Evolutionary conservation across 2,113 vertebrate species (phyloP).

Genomic region (Dinomys branickii): DNA sequence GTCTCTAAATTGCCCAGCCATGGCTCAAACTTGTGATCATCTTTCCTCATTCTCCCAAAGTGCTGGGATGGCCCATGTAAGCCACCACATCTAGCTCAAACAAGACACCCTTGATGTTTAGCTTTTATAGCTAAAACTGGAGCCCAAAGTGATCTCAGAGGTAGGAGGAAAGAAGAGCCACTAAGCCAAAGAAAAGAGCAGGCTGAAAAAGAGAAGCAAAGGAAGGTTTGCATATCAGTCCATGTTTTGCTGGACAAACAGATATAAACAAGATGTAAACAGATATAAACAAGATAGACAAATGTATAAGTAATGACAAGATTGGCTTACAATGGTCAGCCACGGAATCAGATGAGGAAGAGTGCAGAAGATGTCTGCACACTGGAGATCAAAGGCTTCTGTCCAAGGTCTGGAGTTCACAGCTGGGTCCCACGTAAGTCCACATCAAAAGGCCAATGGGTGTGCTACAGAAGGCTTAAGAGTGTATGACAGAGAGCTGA

Average conservation of each 20-base stretch:
- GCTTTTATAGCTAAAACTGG: not conserved
- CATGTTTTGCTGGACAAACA: not conserved
- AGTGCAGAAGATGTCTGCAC: not conserved
- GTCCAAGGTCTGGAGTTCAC: not conserved
- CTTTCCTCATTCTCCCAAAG: not conserved
- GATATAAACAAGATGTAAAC: not conserved
- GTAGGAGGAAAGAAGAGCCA: not conserved
- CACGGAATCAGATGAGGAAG: not conserved
- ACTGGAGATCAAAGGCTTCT: not conserved
- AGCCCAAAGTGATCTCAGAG: not conserved
- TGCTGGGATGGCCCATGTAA: not conserved
- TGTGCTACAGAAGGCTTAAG: not conserved
- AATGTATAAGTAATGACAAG: not conserved
- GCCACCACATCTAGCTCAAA: not conserved
- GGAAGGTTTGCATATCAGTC: not conserved
- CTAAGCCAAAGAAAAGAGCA: not conserved
- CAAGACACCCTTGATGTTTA: not conserved
- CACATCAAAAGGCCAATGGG: not conserved
- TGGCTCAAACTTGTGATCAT: not conserved
- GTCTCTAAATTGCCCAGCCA: not conserved
- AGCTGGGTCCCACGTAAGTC: not conserved
- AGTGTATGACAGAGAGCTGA: not conserved
- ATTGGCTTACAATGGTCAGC: not conserved
- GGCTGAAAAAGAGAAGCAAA: slow-evolving; percentile 6
- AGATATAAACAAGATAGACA: not conserved